phyloP scores from a whole-genome alignment of 2,888 invertebrate species.

The Brachyopa scutellaris region DNA sequence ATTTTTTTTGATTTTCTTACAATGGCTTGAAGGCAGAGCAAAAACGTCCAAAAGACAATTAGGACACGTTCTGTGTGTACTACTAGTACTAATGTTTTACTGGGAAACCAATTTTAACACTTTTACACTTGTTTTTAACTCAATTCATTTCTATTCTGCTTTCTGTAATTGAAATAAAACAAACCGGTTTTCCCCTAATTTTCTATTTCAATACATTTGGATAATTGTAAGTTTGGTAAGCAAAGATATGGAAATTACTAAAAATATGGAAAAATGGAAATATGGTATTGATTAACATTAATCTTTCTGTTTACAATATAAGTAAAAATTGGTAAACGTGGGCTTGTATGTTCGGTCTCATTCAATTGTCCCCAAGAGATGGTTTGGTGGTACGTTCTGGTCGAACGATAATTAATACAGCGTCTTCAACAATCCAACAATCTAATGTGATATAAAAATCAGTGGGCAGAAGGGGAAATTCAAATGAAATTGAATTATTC shows the following conservation, averaged over 20 bases:
- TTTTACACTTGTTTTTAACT: neutral
- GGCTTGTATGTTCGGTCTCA: too few relatives aligned
- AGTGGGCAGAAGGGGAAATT: too few relatives aligned
- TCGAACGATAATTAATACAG: too few relatives aligned
- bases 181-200: too few relatives aligned
- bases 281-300: too few relatives aligned
- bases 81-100: constrained; percentile 22
- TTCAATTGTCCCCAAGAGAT: too few relatives aligned
- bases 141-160: neutral
- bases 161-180: neutral
- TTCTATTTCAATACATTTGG: neutral
- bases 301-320: too few relatives aligned
- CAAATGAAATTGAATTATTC: too few relatives aligned
- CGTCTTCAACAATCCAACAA: too few relatives aligned
- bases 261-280: neutral
- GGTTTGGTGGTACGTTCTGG: too few relatives aligned
- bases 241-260: neutral
- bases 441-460: too few relatives aligned
- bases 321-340: too few relatives aligned
- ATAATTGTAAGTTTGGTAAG: neutral
- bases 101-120: neutral
- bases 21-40: constrained; percentile 37
- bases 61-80: constrained; percentile 27
- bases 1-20: constrained; percentile 12
- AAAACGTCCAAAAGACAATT: constrained; percentile 14